These are phyloP conservation scores for Chloroceryle inda DNA, from an alignment of 2,797 vertebrate species.

Conservation along the genomic window DNA sequence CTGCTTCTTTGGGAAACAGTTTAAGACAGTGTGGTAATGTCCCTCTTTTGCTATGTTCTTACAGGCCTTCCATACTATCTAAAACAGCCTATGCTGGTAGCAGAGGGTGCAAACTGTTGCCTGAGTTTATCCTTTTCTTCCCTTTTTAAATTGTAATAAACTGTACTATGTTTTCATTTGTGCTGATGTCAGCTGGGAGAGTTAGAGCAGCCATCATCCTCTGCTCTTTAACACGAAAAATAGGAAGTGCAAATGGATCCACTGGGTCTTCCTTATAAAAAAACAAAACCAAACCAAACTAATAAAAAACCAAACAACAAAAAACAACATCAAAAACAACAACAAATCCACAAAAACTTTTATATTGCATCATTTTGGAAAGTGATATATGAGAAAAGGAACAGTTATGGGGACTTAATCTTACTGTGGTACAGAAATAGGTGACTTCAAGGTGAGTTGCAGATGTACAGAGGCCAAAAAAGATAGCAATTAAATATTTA, in stretches of 20 bases:
- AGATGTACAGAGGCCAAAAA: constrained; percentile 77
- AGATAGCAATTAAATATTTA: constrained; percentile 82
- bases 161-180: neutral
- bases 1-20: neutral
- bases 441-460: constrained; percentile 77
- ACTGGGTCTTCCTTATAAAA: neutral
- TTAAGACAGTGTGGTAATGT: neutral
- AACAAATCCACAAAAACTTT: neutral
- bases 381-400: neutral
- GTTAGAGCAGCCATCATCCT: neutral
- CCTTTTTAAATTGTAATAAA: neutral
- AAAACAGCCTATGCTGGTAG: neutral
- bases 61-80: neutral
- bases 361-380: neutral
- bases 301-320: too few relatives aligned
- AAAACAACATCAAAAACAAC: too few relatives aligned
- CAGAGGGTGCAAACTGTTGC: neutral
- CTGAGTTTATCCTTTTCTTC: neutral
- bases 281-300: neutral
- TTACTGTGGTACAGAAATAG: neutral
- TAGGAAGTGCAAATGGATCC: neutral
- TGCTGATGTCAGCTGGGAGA: neutral
- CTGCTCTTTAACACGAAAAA: neutral
- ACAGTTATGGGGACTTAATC: neutral
- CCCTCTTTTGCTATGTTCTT: neutral